phyloP scores from a whole-genome alignment of 2,797 vertebrate species.

The Melanotaenia parkinsoni region DNA sequence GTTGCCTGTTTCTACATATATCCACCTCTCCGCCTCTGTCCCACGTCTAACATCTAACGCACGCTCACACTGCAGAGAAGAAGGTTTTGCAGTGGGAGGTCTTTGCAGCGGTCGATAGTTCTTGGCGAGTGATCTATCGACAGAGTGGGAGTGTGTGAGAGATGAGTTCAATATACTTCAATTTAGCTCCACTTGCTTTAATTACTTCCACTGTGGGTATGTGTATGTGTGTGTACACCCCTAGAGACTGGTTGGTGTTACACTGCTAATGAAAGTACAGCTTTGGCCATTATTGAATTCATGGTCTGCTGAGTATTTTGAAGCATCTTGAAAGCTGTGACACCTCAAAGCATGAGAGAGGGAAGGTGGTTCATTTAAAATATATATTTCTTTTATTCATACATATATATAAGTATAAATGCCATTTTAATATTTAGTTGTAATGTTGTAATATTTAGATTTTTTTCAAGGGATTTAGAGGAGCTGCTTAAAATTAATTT shows the following conservation, averaged over 20 bases:
- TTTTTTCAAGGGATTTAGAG: too few relatives aligned
- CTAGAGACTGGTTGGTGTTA: constrained; percentile 48
- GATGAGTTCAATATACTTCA: constrained; percentile 83
- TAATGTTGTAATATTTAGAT: too few relatives aligned
- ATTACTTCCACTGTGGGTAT: constrained; percentile 72
- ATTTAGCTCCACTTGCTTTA: constrained; percentile 82
- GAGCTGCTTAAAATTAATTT: too few relatives aligned
- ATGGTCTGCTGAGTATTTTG: constrained; percentile 52
- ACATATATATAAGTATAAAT: too few relatives aligned
- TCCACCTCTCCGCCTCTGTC: constrained; percentile 15
- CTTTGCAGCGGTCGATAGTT: constrained; percentile 69
- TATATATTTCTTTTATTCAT: too few relatives aligned
- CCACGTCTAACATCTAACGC: constrained; percentile 22
- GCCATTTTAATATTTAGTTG: too few relatives aligned
- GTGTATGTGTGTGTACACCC: constrained; percentile 35
- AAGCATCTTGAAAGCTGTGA: neutral
- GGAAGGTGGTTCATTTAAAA: neutral
- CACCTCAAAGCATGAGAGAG: neutral
- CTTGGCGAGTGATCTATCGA: constrained; percentile 76
- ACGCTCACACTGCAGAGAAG: constrained; percentile 45
- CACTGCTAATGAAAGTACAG: constrained; percentile 65
- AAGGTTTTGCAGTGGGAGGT: constrained; percentile 62
- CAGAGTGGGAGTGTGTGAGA: constrained; percentile 68
- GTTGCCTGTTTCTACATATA: constrained; percentile 12
- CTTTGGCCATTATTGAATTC: constrained; percentile 53